Conservation (phyloP, 2,113 vertebrate genomes). For the Buteo buteo region DNA sequence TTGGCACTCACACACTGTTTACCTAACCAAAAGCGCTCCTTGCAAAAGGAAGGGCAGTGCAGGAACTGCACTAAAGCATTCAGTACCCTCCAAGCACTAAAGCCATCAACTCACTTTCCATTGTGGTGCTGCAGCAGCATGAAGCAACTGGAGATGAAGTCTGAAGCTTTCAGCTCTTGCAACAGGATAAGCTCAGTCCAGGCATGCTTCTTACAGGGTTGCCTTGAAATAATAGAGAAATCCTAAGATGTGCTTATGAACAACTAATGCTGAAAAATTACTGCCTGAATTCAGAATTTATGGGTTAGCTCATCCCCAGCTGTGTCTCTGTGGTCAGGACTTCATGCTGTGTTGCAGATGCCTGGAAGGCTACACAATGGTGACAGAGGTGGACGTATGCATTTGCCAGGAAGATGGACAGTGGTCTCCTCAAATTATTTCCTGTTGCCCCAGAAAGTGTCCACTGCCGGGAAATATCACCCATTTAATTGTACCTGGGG, state of each 20-base stretch:
- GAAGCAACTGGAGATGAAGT: not conserved
- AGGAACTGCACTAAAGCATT: not conserved
- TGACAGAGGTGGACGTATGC: slow-evolving; percentile 67
- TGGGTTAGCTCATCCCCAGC: not conserved
- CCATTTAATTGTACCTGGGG: slow-evolving; percentile 69
- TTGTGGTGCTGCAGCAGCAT: not conserved
- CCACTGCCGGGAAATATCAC: slow-evolving; percentile 74
- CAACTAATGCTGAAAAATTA: not conserved
- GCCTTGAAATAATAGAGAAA: not conserved
- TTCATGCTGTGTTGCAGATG: slow-evolving; percentile 78
- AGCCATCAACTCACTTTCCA: not conserved
- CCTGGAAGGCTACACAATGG: slow-evolving; percentile 83
- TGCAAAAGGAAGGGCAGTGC: not conserved
- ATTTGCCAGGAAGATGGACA: slow-evolving; percentile 85
- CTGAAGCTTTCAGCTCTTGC: not conserved
- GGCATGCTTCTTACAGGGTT: not conserved
- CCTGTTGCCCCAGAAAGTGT: slow-evolving; percentile 82
- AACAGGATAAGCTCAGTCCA: not conserved
- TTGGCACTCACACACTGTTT: not conserved
- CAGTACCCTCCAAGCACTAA: not conserved
- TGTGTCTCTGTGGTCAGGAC: not conserved
- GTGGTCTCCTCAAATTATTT: slow-evolving; percentile 84
- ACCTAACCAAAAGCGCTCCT: not conserved
- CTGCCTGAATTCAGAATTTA: not conserved
- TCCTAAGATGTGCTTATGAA: not conserved